Evolutionary conservation across 2,797 vertebrate species (phyloP).

Genomic region (Benthosema pterotum): DNA sequence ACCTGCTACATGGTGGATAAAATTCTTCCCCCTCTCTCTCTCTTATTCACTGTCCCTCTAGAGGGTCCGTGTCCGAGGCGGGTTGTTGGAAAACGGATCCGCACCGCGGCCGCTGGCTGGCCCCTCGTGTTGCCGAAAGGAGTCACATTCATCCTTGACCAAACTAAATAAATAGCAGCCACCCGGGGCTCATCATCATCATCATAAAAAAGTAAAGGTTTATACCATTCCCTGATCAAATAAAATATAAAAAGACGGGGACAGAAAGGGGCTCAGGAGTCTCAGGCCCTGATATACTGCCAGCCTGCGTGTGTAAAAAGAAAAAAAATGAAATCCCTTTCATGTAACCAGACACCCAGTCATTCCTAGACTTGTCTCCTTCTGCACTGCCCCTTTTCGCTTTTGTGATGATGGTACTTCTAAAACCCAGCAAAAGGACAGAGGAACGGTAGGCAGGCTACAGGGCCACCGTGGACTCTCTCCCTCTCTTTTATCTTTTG

Average conservation of each 20-base stretch:
- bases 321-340: constrained; percentile 18
- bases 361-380: constrained; percentile 33
- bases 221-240: constrained; percentile 52
- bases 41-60: constrained; percentile 36
- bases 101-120: constrained; percentile 38
- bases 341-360: constrained; percentile 45
- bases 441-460: constrained; percentile 52
- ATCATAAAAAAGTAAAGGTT: constrained; percentile 50
- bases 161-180: constrained; percentile 58
- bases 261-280: constrained; percentile 6
- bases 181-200: constrained; percentile 10
- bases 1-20: constrained; percentile 75
- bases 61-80: constrained; percentile 18
- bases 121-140: constrained; percentile 20
- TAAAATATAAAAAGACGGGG: constrained; percentile 31
- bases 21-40: constrained; percentile 38
- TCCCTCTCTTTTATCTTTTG: constrained; percentile 17
- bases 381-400: constrained; percentile 33
- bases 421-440: constrained; percentile 50
- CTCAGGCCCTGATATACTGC: constrained; percentile 26
- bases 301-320: constrained; percentile 1
- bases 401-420: constrained; percentile 31
- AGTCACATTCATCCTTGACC: constrained; percentile 56
- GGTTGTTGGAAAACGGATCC: constrained; percentile 60
- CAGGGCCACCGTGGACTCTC: constrained; percentile 40